phyloP scores from a whole-genome alignment of 64 coral and sea anemone genomes.

The Porites lutea region DNA sequence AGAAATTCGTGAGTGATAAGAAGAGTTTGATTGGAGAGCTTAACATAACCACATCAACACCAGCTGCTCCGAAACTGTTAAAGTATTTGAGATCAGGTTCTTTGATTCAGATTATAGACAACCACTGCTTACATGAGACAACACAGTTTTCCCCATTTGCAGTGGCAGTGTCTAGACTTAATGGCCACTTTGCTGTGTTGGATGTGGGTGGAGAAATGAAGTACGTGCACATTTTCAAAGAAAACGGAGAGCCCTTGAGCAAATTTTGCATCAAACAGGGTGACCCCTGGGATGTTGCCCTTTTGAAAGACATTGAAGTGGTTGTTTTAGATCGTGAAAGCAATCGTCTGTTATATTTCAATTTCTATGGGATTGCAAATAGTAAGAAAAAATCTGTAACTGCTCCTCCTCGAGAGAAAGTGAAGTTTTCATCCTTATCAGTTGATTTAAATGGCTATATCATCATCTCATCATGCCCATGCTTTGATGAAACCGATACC shows the following conservation, averaged over 20 bases:
- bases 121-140: conserved; percentile 11
- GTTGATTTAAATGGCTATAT: conserved; percentile 63
- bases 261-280: conserved; percentile 58
- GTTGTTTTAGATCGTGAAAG: conserved; percentile 73
- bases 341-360: conserved; percentile 71
- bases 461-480: conserved; percentile 36
- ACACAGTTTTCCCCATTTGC: conserved; percentile 56
- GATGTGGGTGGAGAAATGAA: conserved; percentile 48
- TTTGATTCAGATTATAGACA: conserved; percentile 46
- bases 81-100: conserved; percentile 12
- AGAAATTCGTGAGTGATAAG: conserved; percentile 3
- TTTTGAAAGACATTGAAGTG: conserved; percentile 53
- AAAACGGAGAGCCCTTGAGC: conserved; percentile 26
- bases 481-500: conserved; percentile 15
- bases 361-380: conserved; percentile 38
- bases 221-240: conserved; percentile 47
- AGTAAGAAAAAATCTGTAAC: conserved; percentile 13
- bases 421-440: conserved; percentile 62
- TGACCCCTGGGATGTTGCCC: conserved; percentile 65
- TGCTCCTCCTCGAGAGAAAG: neutral
- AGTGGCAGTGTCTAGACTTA: conserved; percentile 55
- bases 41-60: neutral
- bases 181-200: conserved; percentile 64
- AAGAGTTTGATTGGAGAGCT: conserved; percentile 23
- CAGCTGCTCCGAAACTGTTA: neutral